Evolutionary conservation across 2,113 vertebrate species (phyloP), one percentile per base, ranked within the genome.

Genomic region (Alouatta palliata): DNA sequence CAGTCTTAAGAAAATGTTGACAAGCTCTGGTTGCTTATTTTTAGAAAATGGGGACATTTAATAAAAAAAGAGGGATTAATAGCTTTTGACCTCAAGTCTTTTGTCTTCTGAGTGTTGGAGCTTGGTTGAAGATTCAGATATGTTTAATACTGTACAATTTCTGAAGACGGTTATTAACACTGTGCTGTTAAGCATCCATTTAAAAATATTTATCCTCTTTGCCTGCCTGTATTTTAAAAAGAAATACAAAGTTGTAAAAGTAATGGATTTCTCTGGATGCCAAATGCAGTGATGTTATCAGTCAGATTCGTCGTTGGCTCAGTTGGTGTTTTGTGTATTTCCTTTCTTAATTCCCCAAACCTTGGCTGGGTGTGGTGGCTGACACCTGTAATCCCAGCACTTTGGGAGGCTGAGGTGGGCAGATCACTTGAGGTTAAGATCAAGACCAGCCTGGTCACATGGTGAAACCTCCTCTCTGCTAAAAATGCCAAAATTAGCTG

Each of bases 41-140:
- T 97, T 97, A 96, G 97, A 96, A 97, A 89, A 90, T 92, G 86
- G 96, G 91, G 95, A 45, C 95, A 96, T 98, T 97, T 97, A 97
- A 97, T 97, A 90, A 88, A 27, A 96, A 88, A 16, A 43, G 79
- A 77, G 95, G 87, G 93, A 94, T 93, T 92, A 92, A 97, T 32
- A 96, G 58, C 73, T 96, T 97, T 91, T 92, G 87, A 96, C 95
- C 89, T 96, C 92, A 85, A 87, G 86, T 96, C 83, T 96, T 85
- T 95, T 95, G 91, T 96, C 56, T 94, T 4, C 81, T 95, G 90
- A 93, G 90, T 84, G 68, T 91, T 91, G 54, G 82, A 96, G 86
- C 45, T 91, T 92, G 86, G 92, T 83, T 87, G 76, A 95, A 94
- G 82, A 80, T 93, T 86, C 71, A 87, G 89, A 54, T 83, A 43